phyloP scores from a whole-genome alignment of 2,888 invertebrate genomes.

The Pseudococcus jackbeardsleyi region DNA sequence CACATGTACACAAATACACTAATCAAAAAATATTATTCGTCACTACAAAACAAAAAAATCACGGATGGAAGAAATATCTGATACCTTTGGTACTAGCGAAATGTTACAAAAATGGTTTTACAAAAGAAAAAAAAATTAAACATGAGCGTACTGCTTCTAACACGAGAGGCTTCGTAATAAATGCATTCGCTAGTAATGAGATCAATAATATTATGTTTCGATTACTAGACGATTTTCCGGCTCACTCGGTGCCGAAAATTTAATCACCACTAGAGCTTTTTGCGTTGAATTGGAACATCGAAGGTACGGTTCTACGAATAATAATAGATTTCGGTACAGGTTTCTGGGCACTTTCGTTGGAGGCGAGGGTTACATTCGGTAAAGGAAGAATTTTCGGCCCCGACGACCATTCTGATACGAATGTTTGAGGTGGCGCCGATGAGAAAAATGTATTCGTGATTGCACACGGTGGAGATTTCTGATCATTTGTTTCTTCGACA shows the following conservation, averaged over 20 bases:
- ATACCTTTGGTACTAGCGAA: constrained; percentile 52
- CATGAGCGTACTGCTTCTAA: not conserved
- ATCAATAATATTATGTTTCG: constrained; percentile 39
- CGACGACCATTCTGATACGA: constrained; percentile 7
- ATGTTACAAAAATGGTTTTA: constrained; percentile 17
- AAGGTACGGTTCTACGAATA: constrained; percentile 30
- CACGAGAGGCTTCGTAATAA: constrained; percentile 10
- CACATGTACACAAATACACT: constrained; percentile 7
- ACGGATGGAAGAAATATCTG: constrained; percentile 37
- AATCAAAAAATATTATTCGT: not conserved
- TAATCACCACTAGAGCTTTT: not conserved
- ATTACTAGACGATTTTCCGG: not conserved
- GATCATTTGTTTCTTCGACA: constrained; percentile 12
- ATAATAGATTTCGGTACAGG: constrained; percentile 31
- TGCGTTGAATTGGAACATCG: constrained; percentile 61
- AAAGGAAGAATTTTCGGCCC: not conserved
- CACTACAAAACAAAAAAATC: not conserved
- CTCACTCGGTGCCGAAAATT: not conserved
- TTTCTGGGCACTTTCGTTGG: not conserved
- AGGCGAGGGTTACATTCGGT: not conserved
- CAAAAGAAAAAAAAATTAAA: not conserved
- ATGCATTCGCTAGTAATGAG: constrained; percentile 40
- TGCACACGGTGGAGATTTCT: constrained; percentile 35
- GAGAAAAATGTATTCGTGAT: not conserved
- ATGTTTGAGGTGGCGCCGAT: not conserved